Evolutionary conservation across 2,888 invertebrate species (phyloP), one percentile per base, ranked within the genome.

Genomic region (Heliconius ismenius): DNA sequence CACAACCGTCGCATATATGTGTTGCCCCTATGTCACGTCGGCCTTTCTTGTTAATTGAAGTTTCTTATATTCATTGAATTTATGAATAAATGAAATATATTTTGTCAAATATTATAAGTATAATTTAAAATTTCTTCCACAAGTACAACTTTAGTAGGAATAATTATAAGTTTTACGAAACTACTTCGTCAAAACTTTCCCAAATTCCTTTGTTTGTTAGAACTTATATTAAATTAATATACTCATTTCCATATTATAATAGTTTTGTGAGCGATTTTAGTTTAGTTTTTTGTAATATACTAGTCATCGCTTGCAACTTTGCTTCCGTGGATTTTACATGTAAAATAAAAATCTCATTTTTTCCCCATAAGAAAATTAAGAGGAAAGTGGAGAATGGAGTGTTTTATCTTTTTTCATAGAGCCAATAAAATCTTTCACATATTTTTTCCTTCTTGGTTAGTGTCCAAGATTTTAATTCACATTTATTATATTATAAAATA

Each of bases 191-290:
- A 11, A 49, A 54, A 54, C 28, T 54, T 69, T 13, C 36, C 13
- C 21, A 21, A 11, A 15, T 10, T 36, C 49, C 28, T 32, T 70
- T n/a, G n/a, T 32, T 58, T 36, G n/a, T 32, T 21, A 54, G 9
- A 70, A 58, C 1, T 32, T n/a, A 58, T 70, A 58, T 58, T 70
- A 15, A 70, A 70, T 70, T 70, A 70, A 58, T 70, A 18, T 49
- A 18, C 43, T 54, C 21, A 69, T 49, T 69, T 69, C 43, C 18
- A 67, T 43, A 49, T 24, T 49, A 18, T 49, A 28, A 43, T 69
- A 69, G 21, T 69, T 49, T 21, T 15, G n/a, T 36, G 18, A 49
- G 18, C 36, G 15, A 62, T 4, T 6, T 26, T 2, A 24, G 2
- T 7, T 18, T 18, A 49, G 2, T 49, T 18, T 43, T 49, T 49